Evolutionary conservation across 2,888 invertebrate genomes (phyloP).

Genomic region (Cybosia mesomella): DNA sequence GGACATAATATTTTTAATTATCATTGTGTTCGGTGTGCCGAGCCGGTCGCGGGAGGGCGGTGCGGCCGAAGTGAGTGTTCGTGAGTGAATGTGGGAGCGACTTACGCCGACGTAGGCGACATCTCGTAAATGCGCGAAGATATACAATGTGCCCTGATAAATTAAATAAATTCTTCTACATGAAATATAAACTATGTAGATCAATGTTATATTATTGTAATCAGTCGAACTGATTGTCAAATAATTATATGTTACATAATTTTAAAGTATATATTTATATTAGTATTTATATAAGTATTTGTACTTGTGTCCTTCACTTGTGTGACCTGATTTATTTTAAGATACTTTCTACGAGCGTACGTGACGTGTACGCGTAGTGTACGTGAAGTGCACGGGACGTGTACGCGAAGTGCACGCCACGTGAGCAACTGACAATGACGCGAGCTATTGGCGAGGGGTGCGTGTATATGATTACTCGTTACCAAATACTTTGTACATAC

Average conservation of each 20-base stretch:
- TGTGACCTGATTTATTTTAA: conserved; percentile 87
- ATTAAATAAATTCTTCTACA: conserved; percentile 52
- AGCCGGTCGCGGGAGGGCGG: conserved; percentile 31
- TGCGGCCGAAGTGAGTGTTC: conserved; percentile 40
- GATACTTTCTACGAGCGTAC: conserved; percentile 72
- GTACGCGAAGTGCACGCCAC: conserved; percentile 24
- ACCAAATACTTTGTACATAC: conserved; percentile 74
- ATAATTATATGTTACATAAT: conserved; percentile 60
- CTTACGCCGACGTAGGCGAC: conserved; percentile 52
- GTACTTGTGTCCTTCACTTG: conserved; percentile 78
- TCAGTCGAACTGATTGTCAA: conserved; percentile 66
- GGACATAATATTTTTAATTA: conserved; percentile 52
- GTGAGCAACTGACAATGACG: conserved; percentile 24
- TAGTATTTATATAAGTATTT: conserved; percentile 62
- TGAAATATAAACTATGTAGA: conserved; percentile 47
- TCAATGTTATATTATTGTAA: conserved; percentile 55
- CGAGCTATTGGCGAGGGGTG: conserved; percentile 30
- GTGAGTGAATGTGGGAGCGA: conserved; percentile 52
- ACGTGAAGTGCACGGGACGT: conserved; percentile 8
- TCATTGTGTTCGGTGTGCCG: conserved; percentile 38
- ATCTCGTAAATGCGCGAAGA: conserved; percentile 67
- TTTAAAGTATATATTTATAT: conserved; percentile 58
- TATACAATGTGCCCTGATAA: conserved; percentile 67
- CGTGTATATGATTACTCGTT: conserved; percentile 67
- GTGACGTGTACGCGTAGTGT: conserved; percentile 12